Percentiles rank a stretch among this genome's conserved stretches.
Evolutionary conservation across 2,113 vertebrate species (phyloP).

Genomic region (Prietella phreatophila): DNA sequence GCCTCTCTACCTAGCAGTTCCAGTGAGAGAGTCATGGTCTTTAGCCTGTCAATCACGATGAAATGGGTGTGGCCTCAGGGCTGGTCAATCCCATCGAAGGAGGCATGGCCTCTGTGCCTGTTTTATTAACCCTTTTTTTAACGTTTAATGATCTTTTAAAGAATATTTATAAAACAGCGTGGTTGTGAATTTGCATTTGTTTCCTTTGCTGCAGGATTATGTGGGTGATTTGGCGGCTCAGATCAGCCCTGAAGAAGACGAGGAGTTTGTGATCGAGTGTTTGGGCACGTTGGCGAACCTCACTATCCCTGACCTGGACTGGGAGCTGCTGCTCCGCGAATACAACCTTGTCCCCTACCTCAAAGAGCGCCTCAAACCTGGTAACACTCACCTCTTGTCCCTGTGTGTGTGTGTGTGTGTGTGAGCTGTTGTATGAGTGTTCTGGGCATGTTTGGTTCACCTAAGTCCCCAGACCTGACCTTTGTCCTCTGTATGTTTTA

Average conservation of each 20-base stretch:
- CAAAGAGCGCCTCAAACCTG: constrained; percentile 93
- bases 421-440: neutral
- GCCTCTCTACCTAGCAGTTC: neutral
- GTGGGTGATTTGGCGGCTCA: constrained; percentile 95
- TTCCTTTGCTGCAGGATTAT: constrained; percentile 77
- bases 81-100: no score
- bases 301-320: constrained; percentile 91
- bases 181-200: neutral
- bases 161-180: neutral
- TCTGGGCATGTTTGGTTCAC: neutral
- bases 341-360: constrained; percentile 94
- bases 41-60: neutral
- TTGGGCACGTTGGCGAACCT: constrained; percentile 94
- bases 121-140: neutral
- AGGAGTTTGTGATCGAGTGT: constrained; percentile 95
- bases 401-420: neutral
- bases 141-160: neutral
- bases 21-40: no score
- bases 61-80: neutral
- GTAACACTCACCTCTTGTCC: constrained; percentile 60
- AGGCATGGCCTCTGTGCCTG: neutral
- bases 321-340: constrained; percentile 92
- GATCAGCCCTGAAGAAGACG: constrained; percentile 83
- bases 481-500: constrained; percentile 56
- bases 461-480: neutral